A percentile compares a stretch with the other conserved stretches of the same genome.
phyloP scores from a whole-genome alignment of 92 coral and sea anemone genomes.

The Pocillopora meandrina region DNA sequence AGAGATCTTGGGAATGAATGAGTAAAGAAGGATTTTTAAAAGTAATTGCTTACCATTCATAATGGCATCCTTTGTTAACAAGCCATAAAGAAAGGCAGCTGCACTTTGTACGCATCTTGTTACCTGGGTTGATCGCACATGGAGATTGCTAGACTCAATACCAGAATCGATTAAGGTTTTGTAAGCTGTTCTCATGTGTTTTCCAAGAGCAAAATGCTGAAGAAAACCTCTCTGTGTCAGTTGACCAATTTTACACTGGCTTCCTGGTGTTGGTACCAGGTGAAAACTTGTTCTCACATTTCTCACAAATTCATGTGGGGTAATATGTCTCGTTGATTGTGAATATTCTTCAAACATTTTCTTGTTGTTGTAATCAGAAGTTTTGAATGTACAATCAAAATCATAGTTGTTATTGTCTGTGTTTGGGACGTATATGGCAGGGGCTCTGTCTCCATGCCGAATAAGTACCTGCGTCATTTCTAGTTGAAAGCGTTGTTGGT shows the following conservation, averaged over 20 bases:
- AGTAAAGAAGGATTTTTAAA: neutral
- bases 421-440: slow-evolving; percentile 43
- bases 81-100: slow-evolving; percentile 86
- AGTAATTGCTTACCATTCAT: slow-evolving; percentile 51
- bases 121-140: slow-evolving; percentile 66
- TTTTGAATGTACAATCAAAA: slow-evolving; percentile 68
- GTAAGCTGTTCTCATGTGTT: slow-evolving; percentile 68
- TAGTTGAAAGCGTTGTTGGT: slow-evolving; percentile 47
- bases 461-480: slow-evolving; percentile 76
- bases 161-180: slow-evolving; percentile 38
- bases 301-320: slow-evolving; percentile 28
- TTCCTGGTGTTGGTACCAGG: slow-evolving; percentile 25
- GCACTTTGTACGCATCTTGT: slow-evolving; percentile 86
- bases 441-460: slow-evolving; percentile 96
- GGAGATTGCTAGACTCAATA: slow-evolving; percentile 47
- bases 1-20: no score
- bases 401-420: slow-evolving; percentile 52
- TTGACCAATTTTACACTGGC: slow-evolving; percentile 72
- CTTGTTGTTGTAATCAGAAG: slow-evolving; percentile 29
- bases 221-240: slow-evolving; percentile 77
- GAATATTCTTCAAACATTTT: slow-evolving; percentile 62
- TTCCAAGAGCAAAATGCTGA: slow-evolving; percentile 83
- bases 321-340: slow-evolving; percentile 35
- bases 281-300: slow-evolving; percentile 12
- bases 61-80: slow-evolving; percentile 61